Base-by-base conservation (phyloP, 2,113 vertebrate genomes). In the Sitta europaea region DNA sequence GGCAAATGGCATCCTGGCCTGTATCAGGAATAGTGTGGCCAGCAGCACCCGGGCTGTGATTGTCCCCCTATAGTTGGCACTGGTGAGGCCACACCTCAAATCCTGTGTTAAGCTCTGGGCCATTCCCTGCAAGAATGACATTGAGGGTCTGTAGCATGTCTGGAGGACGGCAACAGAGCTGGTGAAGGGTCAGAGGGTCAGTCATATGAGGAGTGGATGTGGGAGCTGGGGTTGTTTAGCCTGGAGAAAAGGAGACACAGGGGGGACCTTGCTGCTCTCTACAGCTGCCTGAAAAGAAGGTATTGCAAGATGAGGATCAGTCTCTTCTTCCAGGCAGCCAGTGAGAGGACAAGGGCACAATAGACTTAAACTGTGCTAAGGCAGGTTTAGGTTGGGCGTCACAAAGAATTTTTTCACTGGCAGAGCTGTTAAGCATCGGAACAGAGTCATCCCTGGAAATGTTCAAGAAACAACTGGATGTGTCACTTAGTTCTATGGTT, bases 21-120 rank as follows among this genome's bases (percentile, higher is more conserved):
- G 13, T 1, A 25, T 2, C 24, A 45, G 15, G 15, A 48, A 3
- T 19, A 2, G 9, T 25, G 29, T 35, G 57, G 21, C 42, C 43
- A 63, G 29, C 42, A 35, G 74, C 48, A 79, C 9, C 40, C 11
- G 40, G 21, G 9, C 11, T 40, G n/a, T 0, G 65, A 63, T 8
- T 8, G 3, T 48, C 9, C 4, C 4, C 1, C 3, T 63, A 42
- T 31, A 4, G 35, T 55, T 0, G 0, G 6, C 50, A 14, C 11
- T 71, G 66, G 3, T 40, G 50, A 35, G 21, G 42, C 0, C 11
- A 6, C 25, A 33, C 7, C 48, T 63, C 6, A 4, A 42, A 12
- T 31, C 9, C 25, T 55, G 11, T 22, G 35, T 35, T 5, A 2
- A 5, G 3, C 27, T 71, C 42, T 48, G n/a, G 12, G 40, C 5